These are phyloP conservation scores for Hemibagrus guttatus DNA, from an alignment of 2,797 vertebrate species.

Conservation along the genomic window DNA sequence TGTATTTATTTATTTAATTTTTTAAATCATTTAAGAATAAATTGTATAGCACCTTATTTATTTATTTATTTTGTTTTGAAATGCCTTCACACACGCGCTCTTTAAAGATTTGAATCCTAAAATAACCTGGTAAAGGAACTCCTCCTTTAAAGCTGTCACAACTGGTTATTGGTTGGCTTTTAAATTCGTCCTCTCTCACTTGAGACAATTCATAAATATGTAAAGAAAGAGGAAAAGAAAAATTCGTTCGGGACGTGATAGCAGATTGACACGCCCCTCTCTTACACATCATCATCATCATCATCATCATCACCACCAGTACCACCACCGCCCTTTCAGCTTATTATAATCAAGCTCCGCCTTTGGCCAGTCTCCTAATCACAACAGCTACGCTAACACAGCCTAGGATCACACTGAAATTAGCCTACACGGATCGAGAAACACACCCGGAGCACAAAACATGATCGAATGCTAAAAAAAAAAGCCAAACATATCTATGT, in stretches of 20 bases:
- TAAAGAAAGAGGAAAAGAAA: conserved; percentile 41
- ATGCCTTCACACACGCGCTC: conserved; percentile 81
- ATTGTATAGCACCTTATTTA: conserved; percentile 89
- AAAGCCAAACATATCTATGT: conserved; percentile 56
- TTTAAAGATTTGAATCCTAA: conserved; percentile 71
- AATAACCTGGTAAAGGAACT: conserved; percentile 68
- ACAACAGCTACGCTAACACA: conserved; percentile 57
- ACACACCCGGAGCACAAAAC: conserved; percentile 56
- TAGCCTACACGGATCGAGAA: conserved; percentile 48
- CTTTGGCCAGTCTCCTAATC: conserved; percentile 44
- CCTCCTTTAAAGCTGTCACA: conserved; percentile 69
- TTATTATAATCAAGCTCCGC: conserved; percentile 35
- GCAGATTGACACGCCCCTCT: conserved; percentile 26
- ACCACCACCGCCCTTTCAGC: conserved; percentile 20
- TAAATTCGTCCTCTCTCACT: conserved; percentile 55
- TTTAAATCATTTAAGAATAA: conserved; percentile 83
- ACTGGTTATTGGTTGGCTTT: conserved; percentile 71
- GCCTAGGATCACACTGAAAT: conserved; percentile 55
- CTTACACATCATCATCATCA: background rate
- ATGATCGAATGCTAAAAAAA: conserved; percentile 44
- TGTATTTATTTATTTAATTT: conserved; percentile 52
- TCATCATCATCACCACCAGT: background rate
- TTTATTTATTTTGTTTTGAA: conserved; percentile 72
- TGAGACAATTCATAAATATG: conserved; percentile 49
- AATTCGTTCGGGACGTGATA: conserved; percentile 14